Evolutionary conservation across 2,888 invertebrate species (phyloP), one percentile per base, ranked within the genome.

Genomic region (Neocrepidodera transversa): DNA sequence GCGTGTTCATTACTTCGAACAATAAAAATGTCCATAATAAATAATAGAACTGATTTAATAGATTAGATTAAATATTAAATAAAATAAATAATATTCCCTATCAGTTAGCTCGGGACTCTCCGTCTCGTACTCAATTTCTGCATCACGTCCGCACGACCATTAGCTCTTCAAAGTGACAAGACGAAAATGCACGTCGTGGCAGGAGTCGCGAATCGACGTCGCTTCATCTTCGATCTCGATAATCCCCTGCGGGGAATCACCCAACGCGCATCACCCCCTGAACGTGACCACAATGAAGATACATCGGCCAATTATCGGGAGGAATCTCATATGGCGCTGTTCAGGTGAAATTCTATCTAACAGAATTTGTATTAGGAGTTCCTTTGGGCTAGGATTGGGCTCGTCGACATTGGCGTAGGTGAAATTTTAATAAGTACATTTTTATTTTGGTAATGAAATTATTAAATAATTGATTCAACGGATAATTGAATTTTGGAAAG

Each of bases 201-300:
- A 13, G 2, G 32, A 32, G 11, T 13, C 6, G 13, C 3, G 32
- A 32, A 32, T 32, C 32, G 32, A 32, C 32, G 11, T 32, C 32
- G 32, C 32, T 4, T 32, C 32, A 32, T 32, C 32, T 32, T 13
- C 32, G 32, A 32, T 32, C 32, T 32, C 11, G 32, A 32, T 32
- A 32, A 32, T 32, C 11, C 32, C 32, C 32, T 2, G 10, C 13
- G 32, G 32, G 28, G n/a, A 28, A 28, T 3, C 28, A 8, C 5
- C 28, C 10, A 2, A 8, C 10, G 8, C 28, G 8, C 28, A 4
- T 11, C 32, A 1, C 11, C 13, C 32, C 32, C 3, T 32, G 13
- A 11, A 32, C 32, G 32, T 32, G 32, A 32, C 32, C 32, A 32
- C 32, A 32, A 32, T 32, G 32, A 32, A 32, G 32, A 32, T 32